These are phyloP conservation scores for Pluvianellus socialis DNA, from an alignment of 2,113 vertebrate genomes.

Conservation along the genomic window DNA sequence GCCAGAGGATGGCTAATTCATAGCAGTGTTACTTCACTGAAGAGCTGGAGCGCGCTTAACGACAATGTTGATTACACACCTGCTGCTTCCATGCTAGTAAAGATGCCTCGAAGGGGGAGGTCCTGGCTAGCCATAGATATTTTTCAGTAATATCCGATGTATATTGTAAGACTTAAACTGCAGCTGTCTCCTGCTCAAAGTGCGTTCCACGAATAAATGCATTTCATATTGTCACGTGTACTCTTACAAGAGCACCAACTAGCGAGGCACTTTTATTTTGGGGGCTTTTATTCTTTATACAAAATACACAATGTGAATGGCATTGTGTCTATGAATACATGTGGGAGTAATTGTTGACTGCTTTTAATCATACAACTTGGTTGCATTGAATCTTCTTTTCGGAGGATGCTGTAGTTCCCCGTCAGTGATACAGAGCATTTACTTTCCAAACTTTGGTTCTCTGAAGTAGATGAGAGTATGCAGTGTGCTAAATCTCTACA, in stretches of 20 bases:
- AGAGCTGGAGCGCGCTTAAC: background rate
- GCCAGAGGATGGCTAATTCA: background rate
- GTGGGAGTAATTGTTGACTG: background rate
- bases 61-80: background rate
- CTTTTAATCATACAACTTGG: background rate
- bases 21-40: background rate
- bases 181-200: background rate
- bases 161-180: background rate
- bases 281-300: fast-evolving
- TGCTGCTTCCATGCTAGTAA: background rate
- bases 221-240: background rate
- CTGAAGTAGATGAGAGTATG: background rate
- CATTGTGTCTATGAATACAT: background rate
- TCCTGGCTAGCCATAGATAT: background rate
- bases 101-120: background rate
- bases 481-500: background rate
- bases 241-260: background rate
- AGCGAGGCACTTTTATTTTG: fast-evolving
- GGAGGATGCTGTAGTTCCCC: fast-evolving
- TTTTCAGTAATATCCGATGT: background rate
- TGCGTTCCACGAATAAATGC: background rate
- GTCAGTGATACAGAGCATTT: background rate
- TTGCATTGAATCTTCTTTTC: background rate
- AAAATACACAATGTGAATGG: background rate
- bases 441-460: background rate